These are phyloP conservation scores for Limnodromus scolopaceus DNA, from an alignment of 2,797 vertebrate genomes.

Conservation along the genomic window DNA sequence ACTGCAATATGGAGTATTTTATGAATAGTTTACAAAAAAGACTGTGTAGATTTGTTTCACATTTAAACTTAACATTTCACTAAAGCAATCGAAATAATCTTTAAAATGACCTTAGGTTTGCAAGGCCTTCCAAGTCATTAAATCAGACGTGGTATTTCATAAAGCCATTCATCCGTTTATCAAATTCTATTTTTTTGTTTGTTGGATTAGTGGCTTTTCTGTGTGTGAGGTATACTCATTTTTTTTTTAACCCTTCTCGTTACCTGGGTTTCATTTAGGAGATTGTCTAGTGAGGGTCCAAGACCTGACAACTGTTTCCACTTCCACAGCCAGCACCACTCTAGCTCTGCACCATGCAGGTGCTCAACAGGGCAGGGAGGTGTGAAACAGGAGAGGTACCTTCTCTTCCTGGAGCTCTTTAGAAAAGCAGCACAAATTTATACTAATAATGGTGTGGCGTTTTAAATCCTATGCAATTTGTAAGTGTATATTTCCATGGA, in stretches of 20 bases:
- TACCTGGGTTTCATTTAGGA: background rate
- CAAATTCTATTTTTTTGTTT: background rate
- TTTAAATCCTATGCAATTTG: conserved; percentile 75
- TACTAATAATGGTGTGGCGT: conserved; percentile 44
- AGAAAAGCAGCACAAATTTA: conserved; percentile 41
- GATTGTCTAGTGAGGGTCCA: background rate
- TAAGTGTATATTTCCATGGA: conserved; percentile 80
- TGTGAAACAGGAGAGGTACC: background rate
- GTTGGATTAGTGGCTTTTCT: background rate
- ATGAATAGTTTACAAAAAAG: background rate
- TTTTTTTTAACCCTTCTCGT: background rate
- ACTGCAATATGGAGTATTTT: background rate
- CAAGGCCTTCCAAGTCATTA: background rate
- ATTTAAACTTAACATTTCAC: background rate
- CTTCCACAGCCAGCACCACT: background rate
- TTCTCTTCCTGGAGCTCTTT: background rate
- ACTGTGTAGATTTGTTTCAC: background rate
- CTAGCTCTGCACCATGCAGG: rapidly evolving
- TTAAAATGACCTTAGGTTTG: background rate
- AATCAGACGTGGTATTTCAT: background rate
- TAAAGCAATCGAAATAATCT: background rate
- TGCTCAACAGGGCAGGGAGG: background rate
- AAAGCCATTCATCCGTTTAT: background rate
- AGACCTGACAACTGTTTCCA: background rate
- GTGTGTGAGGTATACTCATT: rapidly evolving